phyloP scores from a whole-genome alignment of 2,797 vertebrate genomes.

The Brachyalestes nurse region DNA sequence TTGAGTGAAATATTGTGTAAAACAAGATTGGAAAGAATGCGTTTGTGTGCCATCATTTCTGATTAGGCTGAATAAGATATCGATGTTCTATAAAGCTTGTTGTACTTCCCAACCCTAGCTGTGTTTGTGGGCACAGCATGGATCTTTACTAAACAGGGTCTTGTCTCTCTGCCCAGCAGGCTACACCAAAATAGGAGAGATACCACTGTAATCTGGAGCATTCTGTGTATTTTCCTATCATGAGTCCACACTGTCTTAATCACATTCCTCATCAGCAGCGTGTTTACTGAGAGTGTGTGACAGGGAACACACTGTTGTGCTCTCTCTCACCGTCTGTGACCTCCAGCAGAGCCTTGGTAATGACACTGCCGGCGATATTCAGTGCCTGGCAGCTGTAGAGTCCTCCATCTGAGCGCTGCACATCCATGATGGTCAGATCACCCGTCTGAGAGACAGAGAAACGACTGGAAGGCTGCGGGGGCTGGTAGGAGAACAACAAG shows the following conservation, averaged over 20 bases:
- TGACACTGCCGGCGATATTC: slow-evolving; percentile 98
- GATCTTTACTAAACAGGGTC: neutral
- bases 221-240: neutral
- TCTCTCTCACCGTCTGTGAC: slow-evolving; percentile 91
- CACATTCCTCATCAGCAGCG: slow-evolving; percentile 3
- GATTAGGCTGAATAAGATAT: neutral
- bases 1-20: too few species aligned
- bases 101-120: neutral
- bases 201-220: neutral
- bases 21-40: too few species aligned
- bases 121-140: neutral
- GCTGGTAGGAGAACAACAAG: slow-evolving; percentile 95
- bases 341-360: slow-evolving; percentile 97
- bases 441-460: slow-evolving; percentile 96
- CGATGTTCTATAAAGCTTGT: neutral
- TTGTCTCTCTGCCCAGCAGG: neutral
- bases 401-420: slow-evolving; percentile 91
- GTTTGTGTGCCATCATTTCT: neutral
- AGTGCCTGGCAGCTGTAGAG: slow-evolving; percentile 99
- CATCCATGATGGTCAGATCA: slow-evolving; percentile 93
- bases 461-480: slow-evolving; percentile 92
- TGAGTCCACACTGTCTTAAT: slow-evolving; percentile 18
- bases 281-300: slow-evolving; percentile 4
- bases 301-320: neutral
- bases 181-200: neutral